phyloP scores from a whole-genome alignment of 2,888 invertebrate species.

The Scrobipalpa atriplicella region DNA sequence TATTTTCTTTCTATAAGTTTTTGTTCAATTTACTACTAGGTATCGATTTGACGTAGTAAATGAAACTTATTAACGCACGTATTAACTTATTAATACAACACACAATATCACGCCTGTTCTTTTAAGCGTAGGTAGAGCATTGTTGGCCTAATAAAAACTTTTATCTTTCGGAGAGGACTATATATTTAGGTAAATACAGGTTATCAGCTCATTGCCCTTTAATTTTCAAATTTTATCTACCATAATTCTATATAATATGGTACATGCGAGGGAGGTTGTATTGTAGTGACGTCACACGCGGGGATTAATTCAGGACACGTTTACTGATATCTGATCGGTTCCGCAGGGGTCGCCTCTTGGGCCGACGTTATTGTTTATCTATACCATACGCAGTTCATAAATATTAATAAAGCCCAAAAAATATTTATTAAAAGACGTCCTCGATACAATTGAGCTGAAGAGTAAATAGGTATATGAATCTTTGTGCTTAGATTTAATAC shows the following conservation, averaged over 20 bases:
- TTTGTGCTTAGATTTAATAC: no score
- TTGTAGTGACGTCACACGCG: slow-evolving; percentile 67
- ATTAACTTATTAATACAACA: no score
- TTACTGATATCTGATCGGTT: slow-evolving; percentile 72
- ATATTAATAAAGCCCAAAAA: background rate
- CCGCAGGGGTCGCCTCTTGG: slow-evolving; percentile 59
- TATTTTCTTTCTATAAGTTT: background rate
- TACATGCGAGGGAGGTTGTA: background rate
- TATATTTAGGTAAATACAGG: no score
- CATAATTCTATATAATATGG: background rate
- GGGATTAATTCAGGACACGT: slow-evolving; percentile 79
- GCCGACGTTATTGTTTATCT: slow-evolving; percentile 36
- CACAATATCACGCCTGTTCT: no score
- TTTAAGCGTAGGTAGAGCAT: no score
- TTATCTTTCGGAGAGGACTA: no score
- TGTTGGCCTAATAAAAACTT: no score
- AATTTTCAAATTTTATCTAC: background rate
- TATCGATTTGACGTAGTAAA: no score
- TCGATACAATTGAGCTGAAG: background rate
- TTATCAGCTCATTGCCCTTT: no score
- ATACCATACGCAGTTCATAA: background rate
- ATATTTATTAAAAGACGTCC: slow-evolving; percentile 1
- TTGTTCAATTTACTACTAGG: background rate
- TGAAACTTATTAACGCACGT: no score
- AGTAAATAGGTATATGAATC: background rate